Evolutionary conservation across 2,797 vertebrate species (phyloP).

Genomic region (Pseudomugil tenellus): DNA sequence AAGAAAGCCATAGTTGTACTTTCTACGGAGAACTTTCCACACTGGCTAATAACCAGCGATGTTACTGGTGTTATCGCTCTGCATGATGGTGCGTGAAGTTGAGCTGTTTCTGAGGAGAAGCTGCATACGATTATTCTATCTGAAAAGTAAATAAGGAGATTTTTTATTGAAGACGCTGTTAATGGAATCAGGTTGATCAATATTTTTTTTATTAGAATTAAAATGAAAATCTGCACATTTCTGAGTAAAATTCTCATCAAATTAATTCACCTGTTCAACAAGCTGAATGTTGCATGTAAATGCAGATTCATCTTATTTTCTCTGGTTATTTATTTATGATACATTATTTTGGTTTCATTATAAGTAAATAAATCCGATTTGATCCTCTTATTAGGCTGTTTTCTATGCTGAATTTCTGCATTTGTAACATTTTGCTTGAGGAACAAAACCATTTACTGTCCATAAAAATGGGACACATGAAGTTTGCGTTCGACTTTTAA

Average conservation of each 20-base stretch:
- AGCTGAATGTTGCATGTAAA: neutral
- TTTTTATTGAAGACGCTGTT: neutral
- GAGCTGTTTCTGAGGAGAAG: slow-evolving; percentile 25
- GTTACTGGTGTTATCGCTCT: slow-evolving; percentile 23
- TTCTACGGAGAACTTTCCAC: slow-evolving; percentile 26
- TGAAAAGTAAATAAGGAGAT: slow-evolving; percentile 7
- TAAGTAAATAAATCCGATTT: neutral
- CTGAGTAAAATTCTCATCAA: neutral
- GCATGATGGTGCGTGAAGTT: slow-evolving; percentile 33
- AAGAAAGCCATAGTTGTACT: slow-evolving; percentile 26
- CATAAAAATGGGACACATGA: neutral
- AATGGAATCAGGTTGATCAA: neutral
- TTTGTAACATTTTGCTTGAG: neutral
- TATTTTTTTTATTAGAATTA: neutral
- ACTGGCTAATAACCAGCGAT: neutral
- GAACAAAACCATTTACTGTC: neutral
- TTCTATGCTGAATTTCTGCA: neutral
- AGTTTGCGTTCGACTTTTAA: neutral
- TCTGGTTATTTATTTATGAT: too few relatives aligned
- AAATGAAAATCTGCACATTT: neutral
- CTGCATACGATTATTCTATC: slow-evolving; percentile 12
- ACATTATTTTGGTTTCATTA: neutral
- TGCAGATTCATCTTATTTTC: neutral
- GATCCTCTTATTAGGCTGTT: neutral
- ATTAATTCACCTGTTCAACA: neutral